Conservation (phyloP, 2,113 vertebrate genomes). For the Bos taurus region ARS-UCD2.0 NC_037334.1:90887001-90887500, state of each 20-base stretch:
- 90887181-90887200: no score
- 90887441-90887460: background rate
- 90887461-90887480: background rate
- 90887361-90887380: background rate
- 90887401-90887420: background rate
- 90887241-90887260: background rate
- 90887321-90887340: background rate
- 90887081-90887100: no score
- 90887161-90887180: no score
- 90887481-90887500: background rate
- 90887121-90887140: no score
- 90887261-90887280: background rate
- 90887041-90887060: no score
- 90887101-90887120: no score
- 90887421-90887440: background rate
- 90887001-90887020: no score
- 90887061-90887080: no score
- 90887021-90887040: no score
- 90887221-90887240: background rate
- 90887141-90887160: no score
- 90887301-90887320: background rate
- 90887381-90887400: background rate
- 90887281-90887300: background rate
- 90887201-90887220: no score
- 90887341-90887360: background rate